A percentile compares a stretch with the other conserved stretches of the same genome.
phyloP scores from a whole-genome alignment of 2,888 invertebrate species.

The Blera fallax region DNA sequence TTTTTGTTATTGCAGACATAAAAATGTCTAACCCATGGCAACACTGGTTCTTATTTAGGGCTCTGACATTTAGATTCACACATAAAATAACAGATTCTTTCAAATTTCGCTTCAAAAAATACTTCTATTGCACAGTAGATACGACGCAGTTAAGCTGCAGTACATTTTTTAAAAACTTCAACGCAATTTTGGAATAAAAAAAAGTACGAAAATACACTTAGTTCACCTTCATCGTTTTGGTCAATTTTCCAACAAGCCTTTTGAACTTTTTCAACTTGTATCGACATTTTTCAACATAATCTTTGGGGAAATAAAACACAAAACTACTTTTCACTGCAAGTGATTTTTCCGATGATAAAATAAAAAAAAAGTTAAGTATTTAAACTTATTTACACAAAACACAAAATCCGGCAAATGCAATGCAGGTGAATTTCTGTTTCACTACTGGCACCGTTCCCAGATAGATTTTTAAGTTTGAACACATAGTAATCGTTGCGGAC shows the following conservation, averaged over 20 bases:
- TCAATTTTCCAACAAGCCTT: slow-evolving; percentile 80
- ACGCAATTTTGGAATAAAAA: background rate
- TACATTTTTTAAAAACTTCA: too few relatives aligned
- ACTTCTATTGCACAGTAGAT: too few relatives aligned
- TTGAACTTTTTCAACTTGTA: slow-evolving; percentile 62
- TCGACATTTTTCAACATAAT: slow-evolving; percentile 16
- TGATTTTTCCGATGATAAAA: background rate
- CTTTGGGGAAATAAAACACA: background rate
- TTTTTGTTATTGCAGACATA: too few relatives aligned
- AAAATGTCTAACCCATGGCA: background rate
- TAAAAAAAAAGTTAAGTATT: background rate
- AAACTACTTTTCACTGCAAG: background rate
- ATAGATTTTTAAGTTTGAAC: slow-evolving; percentile 16
- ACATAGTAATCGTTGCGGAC: background rate
- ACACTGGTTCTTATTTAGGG: background rate
- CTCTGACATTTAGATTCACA: background rate
- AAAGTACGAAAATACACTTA: background rate
- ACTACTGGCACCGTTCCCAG: slow-evolving; percentile 63
- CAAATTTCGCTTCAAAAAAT: too few relatives aligned
- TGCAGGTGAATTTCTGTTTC: slow-evolving; percentile 28
- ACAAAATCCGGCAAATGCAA: slow-evolving; percentile 28
- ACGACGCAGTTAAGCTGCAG: too few relatives aligned
- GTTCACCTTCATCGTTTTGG: slow-evolving; percentile 78
- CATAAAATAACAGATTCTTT: background rate
- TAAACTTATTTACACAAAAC: slow-evolving; percentile 1